Percentiles rank a stretch among this genome's conserved stretches.
Conservation (phyloP, 2,797 vertebrate species). For the Helicolenus hilgendorfi region DNA sequence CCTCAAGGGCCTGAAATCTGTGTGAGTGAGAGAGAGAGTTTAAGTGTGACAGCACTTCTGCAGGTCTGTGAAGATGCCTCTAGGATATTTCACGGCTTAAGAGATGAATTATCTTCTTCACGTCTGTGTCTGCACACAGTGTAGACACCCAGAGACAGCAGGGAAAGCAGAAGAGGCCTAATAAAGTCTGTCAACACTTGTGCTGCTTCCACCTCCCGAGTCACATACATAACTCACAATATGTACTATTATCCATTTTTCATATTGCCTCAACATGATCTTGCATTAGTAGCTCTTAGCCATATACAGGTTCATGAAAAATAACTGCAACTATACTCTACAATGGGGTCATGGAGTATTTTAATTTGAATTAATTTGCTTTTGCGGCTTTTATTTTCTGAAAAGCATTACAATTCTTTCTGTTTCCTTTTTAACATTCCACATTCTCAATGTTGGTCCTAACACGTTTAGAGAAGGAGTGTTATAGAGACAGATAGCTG, state of each 20-base stretch:
- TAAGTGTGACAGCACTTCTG: constrained; percentile 43
- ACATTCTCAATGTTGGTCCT: not conserved
- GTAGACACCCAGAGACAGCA: constrained; percentile 23
- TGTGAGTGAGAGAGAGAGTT: not conserved
- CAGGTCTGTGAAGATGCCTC: constrained; percentile 54
- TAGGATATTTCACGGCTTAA: constrained; percentile 49
- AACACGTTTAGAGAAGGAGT: not conserved
- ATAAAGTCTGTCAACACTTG: constrained; percentile 10
- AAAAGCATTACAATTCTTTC: not conserved
- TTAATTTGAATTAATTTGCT: constrained; percentile 13
- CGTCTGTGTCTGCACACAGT: constrained; percentile 31
- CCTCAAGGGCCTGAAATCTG: not conserved
- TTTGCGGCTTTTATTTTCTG: not conserved
- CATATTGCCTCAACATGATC: not conserved
- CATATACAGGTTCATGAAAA: constrained; percentile 2
- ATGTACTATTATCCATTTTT: not conserved
- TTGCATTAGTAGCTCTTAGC: not conserved
- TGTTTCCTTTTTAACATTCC: not conserved
- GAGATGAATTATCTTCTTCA: constrained; percentile 44
- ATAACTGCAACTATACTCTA: constrained; percentile 9
- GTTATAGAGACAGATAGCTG: not conserved
- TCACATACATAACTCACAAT: not conserved
- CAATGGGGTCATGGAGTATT: not conserved
- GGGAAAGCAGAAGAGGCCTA: not conserved
- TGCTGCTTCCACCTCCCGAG: not conserved